phyloP scores from a whole-genome alignment of 2,888 invertebrate species.

The Sinohyriopsis cumingii region DNA sequence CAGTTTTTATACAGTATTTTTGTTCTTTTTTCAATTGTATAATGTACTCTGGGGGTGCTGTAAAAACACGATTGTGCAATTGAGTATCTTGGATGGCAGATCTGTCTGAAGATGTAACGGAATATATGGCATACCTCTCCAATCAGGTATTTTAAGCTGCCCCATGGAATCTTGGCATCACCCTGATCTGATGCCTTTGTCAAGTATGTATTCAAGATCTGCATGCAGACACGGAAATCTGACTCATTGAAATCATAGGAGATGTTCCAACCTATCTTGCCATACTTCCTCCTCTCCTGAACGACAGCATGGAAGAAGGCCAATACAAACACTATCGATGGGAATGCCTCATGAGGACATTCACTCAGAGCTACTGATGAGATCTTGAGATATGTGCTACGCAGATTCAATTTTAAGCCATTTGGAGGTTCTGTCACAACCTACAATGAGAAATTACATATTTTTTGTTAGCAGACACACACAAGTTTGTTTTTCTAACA shows the following conservation, averaged over 20 bases:
- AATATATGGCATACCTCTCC: slow-evolving; percentile 80
- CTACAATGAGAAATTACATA: slow-evolving; percentile 65
- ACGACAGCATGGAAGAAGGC: slow-evolving; percentile 96
- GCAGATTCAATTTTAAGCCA: slow-evolving; percentile 88
- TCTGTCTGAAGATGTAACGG: background rate
- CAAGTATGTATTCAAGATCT: slow-evolving; percentile 88
- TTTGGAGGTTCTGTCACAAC: slow-evolving; percentile 95
- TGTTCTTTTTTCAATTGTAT: no score
- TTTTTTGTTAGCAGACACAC: background rate
- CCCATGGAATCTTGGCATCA: slow-evolving; percentile 87
- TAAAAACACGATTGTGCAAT: no score
- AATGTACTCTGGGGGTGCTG: background rate
- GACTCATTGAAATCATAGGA: slow-evolving; percentile 93
- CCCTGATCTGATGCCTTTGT: slow-evolving; percentile 78
- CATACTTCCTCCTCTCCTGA: slow-evolving; percentile 91
- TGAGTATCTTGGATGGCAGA: background rate
- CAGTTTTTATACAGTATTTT: no score
- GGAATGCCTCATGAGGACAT: slow-evolving; percentile 85
- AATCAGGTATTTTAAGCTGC: slow-evolving; percentile 90
- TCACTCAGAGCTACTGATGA: slow-evolving; percentile 81
- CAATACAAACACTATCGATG: slow-evolving; percentile 87
- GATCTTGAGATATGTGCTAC: slow-evolving; percentile 91
- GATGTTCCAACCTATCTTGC: slow-evolving; percentile 96
- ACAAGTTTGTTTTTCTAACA: no score
- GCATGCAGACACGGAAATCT: slow-evolving; percentile 90